Percentiles rank a stretch among this genome's conserved stretches.
These are phyloP conservation scores for Cynopterus sphinx DNA, from an alignment of 2,797 vertebrate genomes.

Conservation along the genomic window DNA sequence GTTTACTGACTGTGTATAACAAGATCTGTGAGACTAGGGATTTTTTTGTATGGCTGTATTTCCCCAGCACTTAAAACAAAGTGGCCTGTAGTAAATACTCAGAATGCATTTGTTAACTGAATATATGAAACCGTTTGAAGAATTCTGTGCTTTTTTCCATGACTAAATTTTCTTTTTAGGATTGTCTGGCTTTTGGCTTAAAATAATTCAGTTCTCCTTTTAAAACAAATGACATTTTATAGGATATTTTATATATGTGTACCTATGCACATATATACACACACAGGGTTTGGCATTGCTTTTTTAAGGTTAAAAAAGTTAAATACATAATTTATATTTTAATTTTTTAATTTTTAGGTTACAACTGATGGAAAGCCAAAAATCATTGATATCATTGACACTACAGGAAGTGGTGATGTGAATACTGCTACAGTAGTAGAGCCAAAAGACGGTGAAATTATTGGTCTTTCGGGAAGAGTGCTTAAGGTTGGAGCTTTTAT, in stretches of 20 bases:
- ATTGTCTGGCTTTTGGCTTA: slow-evolving; percentile 40
- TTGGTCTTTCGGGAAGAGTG: slow-evolving; percentile 93
- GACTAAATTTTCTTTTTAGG: slow-evolving; percentile 4
- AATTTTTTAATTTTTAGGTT: slow-evolving; percentile 85
- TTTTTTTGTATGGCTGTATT: neutral
- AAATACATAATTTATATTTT: neutral
- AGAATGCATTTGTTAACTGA: neutral
- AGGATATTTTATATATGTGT: neutral
- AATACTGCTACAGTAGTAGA: slow-evolving; percentile 92
- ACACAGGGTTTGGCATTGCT: neutral
- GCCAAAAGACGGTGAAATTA: slow-evolving; percentile 92
- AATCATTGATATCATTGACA: slow-evolving; percentile 98
- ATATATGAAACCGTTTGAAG: neutral
- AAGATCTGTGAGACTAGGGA: neutral
- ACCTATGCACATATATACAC: neutral
- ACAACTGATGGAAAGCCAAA: slow-evolving; percentile 98
- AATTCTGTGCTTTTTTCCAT: neutral
- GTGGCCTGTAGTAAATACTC: neutral
- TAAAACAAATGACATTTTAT: slow-evolving; percentile 11
- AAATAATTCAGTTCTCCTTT: slow-evolving; percentile 9
- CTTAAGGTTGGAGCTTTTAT: slow-evolving; percentile 88
- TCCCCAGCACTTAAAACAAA: neutral
- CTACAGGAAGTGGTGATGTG: slow-evolving; percentile 98
- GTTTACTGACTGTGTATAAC: neutral
- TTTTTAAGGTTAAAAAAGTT: slow-evolving; percentile 20